Percentiles rank a stretch among this genome's conserved stretches.
Conservation (phyloP, 2,797 vertebrate genomes). For the Melanotaenia nigrans region DNA sequence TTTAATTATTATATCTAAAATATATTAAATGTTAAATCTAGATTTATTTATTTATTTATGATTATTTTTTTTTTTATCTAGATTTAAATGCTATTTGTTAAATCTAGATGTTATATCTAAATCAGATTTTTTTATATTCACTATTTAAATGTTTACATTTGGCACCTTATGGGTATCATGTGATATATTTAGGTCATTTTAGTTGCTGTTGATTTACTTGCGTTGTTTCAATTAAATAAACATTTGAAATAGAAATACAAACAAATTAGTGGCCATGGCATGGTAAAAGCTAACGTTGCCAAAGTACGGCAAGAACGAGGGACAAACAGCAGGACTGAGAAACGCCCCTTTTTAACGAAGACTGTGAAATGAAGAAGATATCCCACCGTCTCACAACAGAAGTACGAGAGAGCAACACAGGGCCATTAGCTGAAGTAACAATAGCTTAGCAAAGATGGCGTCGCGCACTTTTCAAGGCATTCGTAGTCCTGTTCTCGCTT, state of each 20-base stretch:
- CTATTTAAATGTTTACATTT: too few relatives aligned
- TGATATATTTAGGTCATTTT: too few relatives aligned
- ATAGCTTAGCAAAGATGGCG: constrained; percentile 59
- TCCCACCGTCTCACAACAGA: neutral
- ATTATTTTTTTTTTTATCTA: too few relatives aligned
- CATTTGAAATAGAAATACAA: neutral
- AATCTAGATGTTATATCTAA: too few relatives aligned
- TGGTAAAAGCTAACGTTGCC: neutral
- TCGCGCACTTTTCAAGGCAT: neutral
- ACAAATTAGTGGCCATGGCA: neutral
- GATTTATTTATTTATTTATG: too few relatives aligned
- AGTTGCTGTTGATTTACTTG: too few relatives aligned
- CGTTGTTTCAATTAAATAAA: neutral
- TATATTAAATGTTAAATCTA: too few relatives aligned
- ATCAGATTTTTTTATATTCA: too few relatives aligned
- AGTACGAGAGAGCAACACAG: neutral
- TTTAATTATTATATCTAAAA: neutral
- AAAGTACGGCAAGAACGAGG: constrained; percentile 31
- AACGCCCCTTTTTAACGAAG: constrained; percentile 1
- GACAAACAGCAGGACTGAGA: constrained; percentile 24
- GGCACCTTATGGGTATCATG: too few relatives aligned
- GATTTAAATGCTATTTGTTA: too few relatives aligned
- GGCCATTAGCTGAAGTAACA: constrained; percentile 40
- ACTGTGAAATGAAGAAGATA: neutral
- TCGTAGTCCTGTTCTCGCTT: neutral